phyloP scores from a whole-genome alignment of 2,888 invertebrate genomes.

The Ernsta delagoae region DNA sequence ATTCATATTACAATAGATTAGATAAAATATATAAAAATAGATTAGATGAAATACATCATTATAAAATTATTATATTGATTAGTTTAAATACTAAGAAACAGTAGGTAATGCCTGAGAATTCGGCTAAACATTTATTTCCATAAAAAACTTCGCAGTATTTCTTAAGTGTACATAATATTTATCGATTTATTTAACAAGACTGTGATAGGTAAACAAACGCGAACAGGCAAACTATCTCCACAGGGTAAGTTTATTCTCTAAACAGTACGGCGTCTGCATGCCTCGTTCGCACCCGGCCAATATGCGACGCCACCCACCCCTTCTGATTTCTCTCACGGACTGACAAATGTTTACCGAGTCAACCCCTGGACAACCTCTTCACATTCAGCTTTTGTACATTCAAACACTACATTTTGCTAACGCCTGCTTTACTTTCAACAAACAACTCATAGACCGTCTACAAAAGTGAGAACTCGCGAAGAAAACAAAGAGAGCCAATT shows the following conservation, averaged over 20 bases:
- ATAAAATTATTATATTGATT: too few relatives aligned
- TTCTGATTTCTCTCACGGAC: constrained; percentile 55
- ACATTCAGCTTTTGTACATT: constrained; percentile 30
- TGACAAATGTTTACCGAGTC: constrained; percentile 73
- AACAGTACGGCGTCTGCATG: constrained; percentile 54
- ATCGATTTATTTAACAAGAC: constrained; percentile 46
- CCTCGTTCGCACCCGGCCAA: constrained; percentile 37
- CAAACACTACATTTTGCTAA: constrained; percentile 11
- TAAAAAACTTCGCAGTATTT: neutral
- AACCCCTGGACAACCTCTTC: constrained; percentile 57
- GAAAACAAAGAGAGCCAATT: constrained; percentile 81
- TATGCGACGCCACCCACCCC: constrained; percentile 12
- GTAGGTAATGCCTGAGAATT: too few relatives aligned
- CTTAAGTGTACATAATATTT: neutral
- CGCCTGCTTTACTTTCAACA: constrained; percentile 11
- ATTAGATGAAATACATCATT: too few relatives aligned
- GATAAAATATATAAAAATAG: too few relatives aligned
- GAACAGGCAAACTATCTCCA: constrained; percentile 54
- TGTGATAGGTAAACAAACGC: constrained; percentile 70
- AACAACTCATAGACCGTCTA: neutral
- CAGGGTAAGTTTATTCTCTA: constrained; percentile 72
- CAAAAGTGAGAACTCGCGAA: constrained; percentile 68
- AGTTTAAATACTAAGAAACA: too few relatives aligned
- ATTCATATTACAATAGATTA: too few relatives aligned
- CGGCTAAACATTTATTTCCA: neutral